Evolutionary conservation across 2,888 invertebrate genomes (phyloP).

Genomic region (Caenorhabditis plicata): DNA sequence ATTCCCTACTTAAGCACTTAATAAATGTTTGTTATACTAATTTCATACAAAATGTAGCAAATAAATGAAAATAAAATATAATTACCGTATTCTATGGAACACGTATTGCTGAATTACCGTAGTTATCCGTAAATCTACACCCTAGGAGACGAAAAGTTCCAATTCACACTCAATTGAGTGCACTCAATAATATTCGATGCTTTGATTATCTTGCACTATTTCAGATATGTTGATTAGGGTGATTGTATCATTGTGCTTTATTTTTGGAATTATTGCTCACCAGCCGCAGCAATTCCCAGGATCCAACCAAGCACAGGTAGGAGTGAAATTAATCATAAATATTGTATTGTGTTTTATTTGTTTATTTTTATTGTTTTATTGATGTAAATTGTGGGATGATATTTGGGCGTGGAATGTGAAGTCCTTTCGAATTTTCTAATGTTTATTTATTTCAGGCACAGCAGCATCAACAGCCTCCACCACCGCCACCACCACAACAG

Average conservation of each 20-base stretch:
- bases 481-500: conserved; percentile 31
- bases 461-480: conserved; percentile 31
- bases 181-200: not conserved
- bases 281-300: conserved; percentile 51
- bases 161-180: not conserved
- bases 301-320: conserved; percentile 32
- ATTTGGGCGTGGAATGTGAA: no score
- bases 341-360: no score
- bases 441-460: not conserved
- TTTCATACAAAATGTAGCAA: not conserved
- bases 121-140: conserved; percentile 31
- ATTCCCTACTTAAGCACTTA: no score
- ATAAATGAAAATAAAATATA: not conserved
- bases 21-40: not conserved
- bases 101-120: conserved; percentile 34
- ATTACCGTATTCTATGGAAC: conserved; percentile 28
- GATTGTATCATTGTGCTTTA: conserved; percentile 14
- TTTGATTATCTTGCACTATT: not conserved
- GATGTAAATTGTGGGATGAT: no score
- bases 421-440: no score
- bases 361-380: no score
- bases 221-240: conserved; percentile 19
- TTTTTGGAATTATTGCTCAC: conserved; percentile 25
- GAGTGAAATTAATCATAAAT: conserved; percentile 4
- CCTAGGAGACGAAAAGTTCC: not conserved